Percentiles rank a stretch among this genome's conserved stretches.
Evolutionary conservation across 2,888 invertebrate species (phyloP).

Genomic region (Thecophora atra): DNA sequence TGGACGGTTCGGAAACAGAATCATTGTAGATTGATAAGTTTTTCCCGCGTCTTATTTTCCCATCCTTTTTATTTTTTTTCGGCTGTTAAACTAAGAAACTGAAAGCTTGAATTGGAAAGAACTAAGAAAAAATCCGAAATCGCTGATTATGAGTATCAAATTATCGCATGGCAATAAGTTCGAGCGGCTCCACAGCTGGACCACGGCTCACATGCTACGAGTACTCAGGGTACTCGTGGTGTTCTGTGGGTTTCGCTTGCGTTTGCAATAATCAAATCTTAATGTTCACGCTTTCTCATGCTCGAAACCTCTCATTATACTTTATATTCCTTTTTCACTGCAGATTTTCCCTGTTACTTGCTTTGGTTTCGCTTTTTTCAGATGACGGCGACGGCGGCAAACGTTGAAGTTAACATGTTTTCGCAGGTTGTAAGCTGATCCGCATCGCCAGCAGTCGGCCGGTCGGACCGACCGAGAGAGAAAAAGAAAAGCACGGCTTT

Average conservation of each 20-base stretch:
- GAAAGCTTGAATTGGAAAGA: neutral
- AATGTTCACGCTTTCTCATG: slow-evolving; percentile 25
- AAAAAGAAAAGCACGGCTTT: neutral
- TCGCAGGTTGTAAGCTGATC: slow-evolving; percentile 47
- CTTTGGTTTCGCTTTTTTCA: neutral
- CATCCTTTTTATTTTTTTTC: neutral
- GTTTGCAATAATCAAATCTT: slow-evolving; percentile 24
- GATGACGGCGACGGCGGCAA: slow-evolving; percentile 11
- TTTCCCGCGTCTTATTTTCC: neutral
- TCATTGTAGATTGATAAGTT: no score
- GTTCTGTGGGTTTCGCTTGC: slow-evolving; percentile 8
- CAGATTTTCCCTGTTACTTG: neutral
- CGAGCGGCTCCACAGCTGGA: slow-evolving; percentile 9
- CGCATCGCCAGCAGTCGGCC: slow-evolving; percentile 27
- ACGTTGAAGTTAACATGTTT: slow-evolving; percentile 36
- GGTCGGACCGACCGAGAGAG: slow-evolving; percentile 26
- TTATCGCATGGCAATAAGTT: neutral
- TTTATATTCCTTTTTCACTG: neutral
- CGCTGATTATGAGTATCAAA: slow-evolving; percentile 17
- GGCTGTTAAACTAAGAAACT: neutral
- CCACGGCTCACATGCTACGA: no score
- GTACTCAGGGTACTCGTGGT: neutral
- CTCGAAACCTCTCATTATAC: neutral
- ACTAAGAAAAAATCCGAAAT: neutral
- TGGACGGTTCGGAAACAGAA: no score